phyloP scores from a whole-genome alignment of 2,888 invertebrate genomes.

The Caenorhabditis doughertyi region DNA sequence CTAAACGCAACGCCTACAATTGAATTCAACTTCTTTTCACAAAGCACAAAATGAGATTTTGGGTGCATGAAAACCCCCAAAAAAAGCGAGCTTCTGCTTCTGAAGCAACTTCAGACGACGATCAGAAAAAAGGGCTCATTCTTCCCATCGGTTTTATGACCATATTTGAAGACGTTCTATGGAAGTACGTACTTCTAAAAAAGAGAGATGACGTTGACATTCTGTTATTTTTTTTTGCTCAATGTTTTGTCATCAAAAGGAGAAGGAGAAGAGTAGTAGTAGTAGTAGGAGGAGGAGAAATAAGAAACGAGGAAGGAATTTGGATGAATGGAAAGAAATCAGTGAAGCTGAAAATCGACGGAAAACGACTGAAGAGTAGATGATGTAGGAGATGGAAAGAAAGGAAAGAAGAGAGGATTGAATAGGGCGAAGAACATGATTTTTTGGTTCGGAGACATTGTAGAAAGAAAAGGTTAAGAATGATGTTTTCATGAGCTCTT shows the following conservation, averaged over 20 bases:
- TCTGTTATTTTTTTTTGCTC: slow-evolving; percentile 2
- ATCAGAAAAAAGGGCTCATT: not conserved
- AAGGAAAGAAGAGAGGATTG: not conserved
- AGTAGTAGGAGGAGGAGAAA: too few relatives aligned
- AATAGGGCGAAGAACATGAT: slow-evolving; percentile 20
- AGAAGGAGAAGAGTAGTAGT: not conserved
- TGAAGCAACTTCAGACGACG: too few relatives aligned
- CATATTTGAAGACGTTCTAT: not conserved
- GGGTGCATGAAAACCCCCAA: not conserved
- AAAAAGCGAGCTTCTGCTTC: not conserved
- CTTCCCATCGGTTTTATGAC: not conserved
- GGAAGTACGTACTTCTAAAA: too few relatives aligned
- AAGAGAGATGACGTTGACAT: not conserved
- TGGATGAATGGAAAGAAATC: slow-evolving; percentile 36
- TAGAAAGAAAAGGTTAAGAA: not conserved
- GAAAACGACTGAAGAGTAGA: slow-evolving; percentile 1
- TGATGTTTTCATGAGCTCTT: too few relatives aligned
- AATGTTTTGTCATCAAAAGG: slow-evolving; percentile 20
- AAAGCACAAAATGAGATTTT: slow-evolving; percentile 22
- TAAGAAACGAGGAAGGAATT: not conserved
- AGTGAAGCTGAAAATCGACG: slow-evolving; percentile 42
- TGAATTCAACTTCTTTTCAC: slow-evolving; percentile 16
- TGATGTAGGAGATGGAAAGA: slow-evolving; percentile 5
- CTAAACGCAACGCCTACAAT: not conserved
- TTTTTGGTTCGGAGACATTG: slow-evolving; percentile 7